Base-by-base conservation (phyloP, 2,797 vertebrate species). In the Hybognathus amarus region DNA sequence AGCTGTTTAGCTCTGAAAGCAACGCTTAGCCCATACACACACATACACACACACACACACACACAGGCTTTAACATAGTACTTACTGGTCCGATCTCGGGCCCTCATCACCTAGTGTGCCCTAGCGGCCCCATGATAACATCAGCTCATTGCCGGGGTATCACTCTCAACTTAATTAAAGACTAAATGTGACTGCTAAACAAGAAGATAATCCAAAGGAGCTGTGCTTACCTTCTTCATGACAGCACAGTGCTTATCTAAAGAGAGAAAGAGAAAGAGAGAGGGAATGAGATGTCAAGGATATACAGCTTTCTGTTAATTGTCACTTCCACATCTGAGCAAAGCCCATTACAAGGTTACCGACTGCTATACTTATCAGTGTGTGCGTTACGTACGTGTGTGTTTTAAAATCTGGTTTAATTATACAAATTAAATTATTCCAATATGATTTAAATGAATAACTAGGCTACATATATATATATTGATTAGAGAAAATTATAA, bases 161-260 rank as follows among this genome's bases (percentile, higher is more conserved):
- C 90, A 67, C 90, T 91, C 74, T 79, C 83, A 77, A 90, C 92
- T 92, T 94, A 95, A 95, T 95, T 95, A 95, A 94, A 94, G 90
- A 54, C 78, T 90, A 93, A 93, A 89, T 93, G 92, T 94, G 91
- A 93, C 92, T 89, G 89, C 91, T 89, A 93, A 95, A 94, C 93
- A 93, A 94, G 93, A 92, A 90, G 90, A 88, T 93, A 95, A 94
- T 95, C 90, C 90, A 92, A 94, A 95, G 94, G 93, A 92, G 92
- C 85, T 63, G 88, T 91, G 92, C 94, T 94, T 94, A 92, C 93
- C 90, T 93, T 92, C 86, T 83, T 87, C 88, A 84, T 90, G 93
- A 94, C 90, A 92, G 81, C 85, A 54, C 74, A 80, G 79, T 36
- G 71, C 88, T 90, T 90, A 90, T 96, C 94, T 87, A 87, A 38